These are phyloP conservation scores for Campylomormyrus tamandua DNA, from an alignment of 2,113 vertebrate genomes.

Conservation along the genomic window DNA sequence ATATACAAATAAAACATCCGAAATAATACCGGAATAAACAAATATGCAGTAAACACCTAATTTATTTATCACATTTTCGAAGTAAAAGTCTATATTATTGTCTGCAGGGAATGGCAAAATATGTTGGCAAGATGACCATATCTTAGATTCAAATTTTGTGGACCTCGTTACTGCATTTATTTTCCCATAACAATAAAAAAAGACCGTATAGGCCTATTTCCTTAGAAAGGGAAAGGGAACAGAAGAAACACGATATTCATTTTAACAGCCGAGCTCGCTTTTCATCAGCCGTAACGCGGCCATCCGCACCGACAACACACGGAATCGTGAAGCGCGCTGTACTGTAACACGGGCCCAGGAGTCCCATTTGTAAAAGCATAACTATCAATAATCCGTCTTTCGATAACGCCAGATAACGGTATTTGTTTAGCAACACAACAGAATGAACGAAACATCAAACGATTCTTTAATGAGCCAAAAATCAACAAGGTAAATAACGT, in stretches of 20 bases:
- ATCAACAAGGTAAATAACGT: background rate
- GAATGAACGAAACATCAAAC: background rate
- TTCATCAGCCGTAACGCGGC: background rate
- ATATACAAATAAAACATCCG: conserved; percentile 32
- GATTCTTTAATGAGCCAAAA: background rate
- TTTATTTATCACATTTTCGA: background rate
- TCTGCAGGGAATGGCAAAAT: background rate
- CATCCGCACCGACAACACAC: background rate
- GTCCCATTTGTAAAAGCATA: background rate
- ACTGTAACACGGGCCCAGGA: background rate
- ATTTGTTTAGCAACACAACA: background rate
- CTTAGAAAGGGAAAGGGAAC: background rate
- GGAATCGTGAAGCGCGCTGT: background rate
- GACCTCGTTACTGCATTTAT: background rate
- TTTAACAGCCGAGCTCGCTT: background rate
- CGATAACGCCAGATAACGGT: background rate
- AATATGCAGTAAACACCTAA: conserved; percentile 10
- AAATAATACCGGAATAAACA: conserved; percentile 27
- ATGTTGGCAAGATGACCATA: background rate
- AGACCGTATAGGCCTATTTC: background rate
- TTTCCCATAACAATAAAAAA: conserved; percentile 9
- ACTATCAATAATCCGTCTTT: background rate
- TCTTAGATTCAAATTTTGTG: background rate
- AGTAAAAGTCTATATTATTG: background rate
- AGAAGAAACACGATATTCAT: background rate